These are phyloP conservation scores for Hipparchia sbordonii DNA, from an alignment of 2,888 invertebrate species.

Conservation along the genomic window DNA sequence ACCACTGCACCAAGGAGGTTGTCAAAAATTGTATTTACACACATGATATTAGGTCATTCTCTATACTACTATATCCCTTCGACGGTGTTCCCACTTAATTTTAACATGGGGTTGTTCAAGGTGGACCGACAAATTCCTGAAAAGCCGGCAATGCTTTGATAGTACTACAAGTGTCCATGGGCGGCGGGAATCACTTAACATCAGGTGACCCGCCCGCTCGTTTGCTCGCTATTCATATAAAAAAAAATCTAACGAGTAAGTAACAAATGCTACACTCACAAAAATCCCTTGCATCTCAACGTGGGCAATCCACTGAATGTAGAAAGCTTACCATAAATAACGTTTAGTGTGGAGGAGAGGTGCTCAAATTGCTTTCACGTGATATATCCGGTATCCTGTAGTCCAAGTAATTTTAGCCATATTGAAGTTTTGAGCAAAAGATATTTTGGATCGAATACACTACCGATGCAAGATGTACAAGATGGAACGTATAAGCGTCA, in stretches of 20 bases:
- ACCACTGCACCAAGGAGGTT: too few species aligned
- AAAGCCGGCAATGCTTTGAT: too few species aligned
- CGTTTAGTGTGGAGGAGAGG: conserved; percentile 76
- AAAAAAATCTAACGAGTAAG: not conserved
- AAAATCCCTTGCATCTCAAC: conserved; percentile 71
- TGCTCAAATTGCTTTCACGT: conserved; percentile 80
- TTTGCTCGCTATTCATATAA: too few species aligned
- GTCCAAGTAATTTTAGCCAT: conserved; percentile 71
- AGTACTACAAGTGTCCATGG: too few species aligned
- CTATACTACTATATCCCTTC: too few species aligned
- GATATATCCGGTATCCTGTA: conserved; percentile 64
- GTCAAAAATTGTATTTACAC: too few species aligned
- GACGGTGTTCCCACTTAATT: too few species aligned
- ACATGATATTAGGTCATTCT: too few species aligned
- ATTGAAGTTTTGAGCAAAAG: conserved; percentile 76
- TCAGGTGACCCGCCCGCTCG: too few species aligned
- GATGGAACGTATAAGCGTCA: not conserved
- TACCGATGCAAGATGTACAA: not conserved
- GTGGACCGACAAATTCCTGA: too few species aligned
- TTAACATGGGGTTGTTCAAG: too few species aligned
- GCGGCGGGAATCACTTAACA: too few species aligned
- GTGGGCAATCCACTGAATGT: conserved; percentile 74
- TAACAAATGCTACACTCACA: conserved; percentile 43
- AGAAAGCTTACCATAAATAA: conserved; percentile 78
- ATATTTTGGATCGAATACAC: conserved; percentile 38